These are phyloP conservation scores for Ecliptopera silaceata DNA, from an alignment of 2,888 invertebrate species.

Conservation along the genomic window DNA sequence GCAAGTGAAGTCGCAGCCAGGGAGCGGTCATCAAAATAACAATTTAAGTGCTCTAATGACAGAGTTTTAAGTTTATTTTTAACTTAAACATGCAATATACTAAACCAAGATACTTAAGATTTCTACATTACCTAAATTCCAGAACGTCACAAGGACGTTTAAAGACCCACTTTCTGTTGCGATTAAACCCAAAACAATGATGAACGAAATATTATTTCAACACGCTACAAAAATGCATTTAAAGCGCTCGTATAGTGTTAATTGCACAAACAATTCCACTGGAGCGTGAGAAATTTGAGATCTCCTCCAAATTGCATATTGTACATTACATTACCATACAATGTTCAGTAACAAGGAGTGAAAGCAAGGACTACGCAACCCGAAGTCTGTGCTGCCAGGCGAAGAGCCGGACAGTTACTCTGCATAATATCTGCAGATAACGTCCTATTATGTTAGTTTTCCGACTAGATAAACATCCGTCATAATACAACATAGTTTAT, in stretches of 20 bases:
- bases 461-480: too few relatives aligned
- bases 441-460: too few relatives aligned
- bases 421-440: too few relatives aligned
- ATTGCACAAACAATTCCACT: slow-evolving; percentile 56
- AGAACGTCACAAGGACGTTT: slow-evolving; percentile 8
- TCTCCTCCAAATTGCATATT: slow-evolving; percentile 53
- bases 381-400: background rate
- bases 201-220: slow-evolving; percentile 43
- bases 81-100: background rate
- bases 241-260: slow-evolving; percentile 45
- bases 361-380: slow-evolving; percentile 51
- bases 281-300: slow-evolving; percentile 63
- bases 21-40: too few relatives aligned
- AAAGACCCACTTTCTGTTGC: slow-evolving; percentile 10
- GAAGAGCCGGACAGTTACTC: background rate
- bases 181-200: slow-evolving; percentile 38
- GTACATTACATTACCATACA: slow-evolving; percentile 57
- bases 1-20: too few relatives aligned
- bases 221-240: slow-evolving; percentile 40
- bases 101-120: background rate
- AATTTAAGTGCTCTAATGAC: too few relatives aligned
- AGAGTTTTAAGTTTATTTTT: background rate
- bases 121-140: slow-evolving; percentile 1
- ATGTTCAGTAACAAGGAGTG: slow-evolving; percentile 62
- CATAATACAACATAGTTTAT: too few relatives aligned